phyloP scores from a whole-genome alignment of 53 echinoderm and acorn worm genomes.

The Echinometra lucunter region DNA sequence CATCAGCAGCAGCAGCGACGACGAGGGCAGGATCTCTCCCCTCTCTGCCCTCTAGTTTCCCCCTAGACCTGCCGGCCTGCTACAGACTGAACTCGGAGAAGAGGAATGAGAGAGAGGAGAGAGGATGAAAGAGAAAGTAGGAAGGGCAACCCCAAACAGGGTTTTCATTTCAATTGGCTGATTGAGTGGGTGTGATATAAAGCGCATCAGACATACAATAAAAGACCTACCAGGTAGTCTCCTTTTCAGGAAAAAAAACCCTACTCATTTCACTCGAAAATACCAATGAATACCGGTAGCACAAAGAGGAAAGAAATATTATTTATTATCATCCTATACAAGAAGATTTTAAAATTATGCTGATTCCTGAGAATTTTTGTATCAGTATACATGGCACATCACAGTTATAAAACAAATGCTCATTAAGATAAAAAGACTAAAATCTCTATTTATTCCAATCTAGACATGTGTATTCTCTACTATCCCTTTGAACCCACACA shows the following conservation, averaged over 20 bases:
- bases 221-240: not conserved
- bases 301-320: not conserved
- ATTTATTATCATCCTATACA: not conserved
- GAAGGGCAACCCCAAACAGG: conserved; percentile 16
- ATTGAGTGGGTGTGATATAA: conserved; percentile 21
- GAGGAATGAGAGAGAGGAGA: conserved; percentile 16
- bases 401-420: not conserved
- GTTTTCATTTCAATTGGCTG: conserved; percentile 40
- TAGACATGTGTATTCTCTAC: not conserved
- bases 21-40: not conserved
- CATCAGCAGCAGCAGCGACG: not conserved
- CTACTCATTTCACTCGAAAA: not conserved
- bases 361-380: not conserved
- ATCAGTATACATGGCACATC: not conserved
- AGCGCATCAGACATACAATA: not conserved
- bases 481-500: not conserved
- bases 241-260: not conserved
- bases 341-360: not conserved
- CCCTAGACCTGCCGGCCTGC: not conserved
- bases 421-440: not conserved
- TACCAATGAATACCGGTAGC: not conserved
- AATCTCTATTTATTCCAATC: not conserved
- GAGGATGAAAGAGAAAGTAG: conserved; percentile 12
- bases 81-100: not conserved
- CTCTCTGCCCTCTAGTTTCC: not conserved